Percentiles rank a stretch among this genome's conserved stretches.
These are phyloP conservation scores for Cygnus buccinator DNA, from an alignment of 2,113 vertebrate genomes.

Conservation along the genomic window DNA sequence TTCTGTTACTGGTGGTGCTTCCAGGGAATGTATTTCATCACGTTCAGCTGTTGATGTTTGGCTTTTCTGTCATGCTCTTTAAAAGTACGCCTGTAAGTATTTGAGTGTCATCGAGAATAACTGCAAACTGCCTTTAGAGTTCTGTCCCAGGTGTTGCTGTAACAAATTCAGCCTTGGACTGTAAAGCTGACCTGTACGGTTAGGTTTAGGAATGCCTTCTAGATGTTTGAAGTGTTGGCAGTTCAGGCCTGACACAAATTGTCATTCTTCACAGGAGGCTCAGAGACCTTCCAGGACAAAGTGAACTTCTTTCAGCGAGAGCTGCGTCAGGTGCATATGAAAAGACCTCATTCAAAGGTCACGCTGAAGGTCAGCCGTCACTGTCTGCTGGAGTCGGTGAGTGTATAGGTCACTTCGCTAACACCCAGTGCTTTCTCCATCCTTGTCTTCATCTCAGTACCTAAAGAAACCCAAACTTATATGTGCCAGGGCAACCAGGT, in stretches of 20 bases:
- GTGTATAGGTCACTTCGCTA: not conserved
- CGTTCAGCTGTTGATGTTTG: not conserved
- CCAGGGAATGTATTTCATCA: not conserved
- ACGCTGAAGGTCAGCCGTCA: conserved; percentile 93
- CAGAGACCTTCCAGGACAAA: conserved; percentile 98
- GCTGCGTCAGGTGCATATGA: conserved; percentile 93
- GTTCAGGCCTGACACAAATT: not conserved
- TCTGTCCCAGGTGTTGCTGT: not conserved
- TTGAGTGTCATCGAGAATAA: not conserved
- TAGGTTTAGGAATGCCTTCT: not conserved
- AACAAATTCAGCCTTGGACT: not conserved
- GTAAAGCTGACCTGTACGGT: not conserved
- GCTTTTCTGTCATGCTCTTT: conserved; percentile 2
- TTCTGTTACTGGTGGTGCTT: not conserved
- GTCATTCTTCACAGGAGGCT: conserved; percentile 85
- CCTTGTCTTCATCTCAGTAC: not conserved
- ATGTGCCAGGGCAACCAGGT: not conserved
- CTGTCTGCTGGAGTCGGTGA: conserved; percentile 90
- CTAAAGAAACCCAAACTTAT: not conserved
- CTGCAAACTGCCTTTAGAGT: not conserved
- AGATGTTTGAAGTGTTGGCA: not conserved
- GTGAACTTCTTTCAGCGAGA: conserved; percentile 98
- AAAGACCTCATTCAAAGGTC: conserved; percentile 93
- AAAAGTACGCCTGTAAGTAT: not conserved
- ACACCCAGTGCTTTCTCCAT: not conserved